Conservation (phyloP, 1,140 invertebrate species). For the Drosophila yakuba region DNA sequence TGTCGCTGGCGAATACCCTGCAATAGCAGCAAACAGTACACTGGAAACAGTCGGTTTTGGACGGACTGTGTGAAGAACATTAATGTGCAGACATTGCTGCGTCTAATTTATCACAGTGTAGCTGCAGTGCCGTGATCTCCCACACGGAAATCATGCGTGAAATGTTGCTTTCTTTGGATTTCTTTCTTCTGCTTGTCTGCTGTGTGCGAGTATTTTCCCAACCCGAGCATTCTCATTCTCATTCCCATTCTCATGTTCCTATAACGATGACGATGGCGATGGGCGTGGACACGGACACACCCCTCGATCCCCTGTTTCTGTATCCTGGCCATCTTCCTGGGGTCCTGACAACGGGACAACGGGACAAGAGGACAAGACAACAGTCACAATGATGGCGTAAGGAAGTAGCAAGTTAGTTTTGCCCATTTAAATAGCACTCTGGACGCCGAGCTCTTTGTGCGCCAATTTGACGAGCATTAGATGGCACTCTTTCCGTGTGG, state of each 20-base stretch:
- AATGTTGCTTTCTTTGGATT: constrained; percentile 54
- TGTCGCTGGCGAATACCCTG: constrained; percentile 1
- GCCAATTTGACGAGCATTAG: constrained; percentile 38
- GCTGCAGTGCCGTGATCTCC: constrained; percentile 3
- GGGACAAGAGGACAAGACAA: constrained; percentile 43
- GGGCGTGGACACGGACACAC: constrained; percentile 65
- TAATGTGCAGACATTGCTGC: background rate
- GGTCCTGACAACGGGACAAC: constrained; percentile 14
- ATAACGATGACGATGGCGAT: constrained; percentile 26
- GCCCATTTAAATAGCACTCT: constrained; percentile 67
- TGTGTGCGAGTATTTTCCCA: constrained; percentile 37
- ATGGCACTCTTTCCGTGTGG: constrained; percentile 46
- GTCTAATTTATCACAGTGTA: background rate
- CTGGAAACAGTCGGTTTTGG: background rate
- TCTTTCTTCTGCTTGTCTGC: constrained; percentile 14
- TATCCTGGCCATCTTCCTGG: constrained; percentile 10
- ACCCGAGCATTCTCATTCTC: constrained; percentile 37
- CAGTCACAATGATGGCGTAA: constrained; percentile 68
- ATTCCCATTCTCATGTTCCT: constrained; percentile 18
- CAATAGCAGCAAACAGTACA: constrained; percentile 2
- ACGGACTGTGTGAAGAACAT: background rate
- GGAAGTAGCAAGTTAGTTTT: constrained; percentile 79
- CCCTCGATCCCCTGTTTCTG: constrained; percentile 9
- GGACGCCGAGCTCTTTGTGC: constrained; percentile 38
- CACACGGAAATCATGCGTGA: constrained; percentile 52